A percentile compares a stretch with the other conserved stretches of the same genome.
phyloP scores from a whole-genome alignment of 2,888 invertebrate genomes.

The Hydroisotoma schaefferi region DNA sequence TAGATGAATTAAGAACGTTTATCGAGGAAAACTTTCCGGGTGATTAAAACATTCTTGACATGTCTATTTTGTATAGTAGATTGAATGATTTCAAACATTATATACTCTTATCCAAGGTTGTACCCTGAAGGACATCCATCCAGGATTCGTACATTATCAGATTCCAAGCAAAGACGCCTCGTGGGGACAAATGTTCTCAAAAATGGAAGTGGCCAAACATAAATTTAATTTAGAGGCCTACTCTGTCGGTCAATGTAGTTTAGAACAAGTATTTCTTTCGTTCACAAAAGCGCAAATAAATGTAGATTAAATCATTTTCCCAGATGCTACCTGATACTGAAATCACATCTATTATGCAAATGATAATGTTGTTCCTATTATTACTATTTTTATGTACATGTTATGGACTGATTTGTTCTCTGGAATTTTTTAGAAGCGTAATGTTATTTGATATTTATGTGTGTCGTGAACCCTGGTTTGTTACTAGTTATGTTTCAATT shows the following conservation, averaged over 20 bases:
- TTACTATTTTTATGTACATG: too few species aligned
- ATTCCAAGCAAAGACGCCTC: constrained; percentile 51
- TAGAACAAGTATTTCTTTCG: constrained; percentile 64
- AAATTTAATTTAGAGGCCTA: constrained; percentile 68
- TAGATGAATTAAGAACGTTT: constrained; percentile 21
- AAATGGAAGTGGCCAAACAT: constrained; percentile 53
- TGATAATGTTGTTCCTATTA: too few species aligned
- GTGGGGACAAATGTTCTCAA: constrained; percentile 68
- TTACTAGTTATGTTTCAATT: too few species aligned
- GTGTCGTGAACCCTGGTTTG: too few species aligned
- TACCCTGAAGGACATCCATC: constrained; percentile 6
- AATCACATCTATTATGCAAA: too few species aligned
- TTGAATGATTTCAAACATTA: neutral
- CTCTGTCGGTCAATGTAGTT: constrained; percentile 71
- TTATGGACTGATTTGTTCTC: too few species aligned
- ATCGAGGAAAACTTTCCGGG: constrained; percentile 31
- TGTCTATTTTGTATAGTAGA: neutral
- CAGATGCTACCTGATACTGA: constrained; percentile 3
- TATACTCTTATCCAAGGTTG: neutral
- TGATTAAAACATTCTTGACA: neutral
- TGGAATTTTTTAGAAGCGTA: too few species aligned
- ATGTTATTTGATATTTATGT: too few species aligned
- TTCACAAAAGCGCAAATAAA: constrained; percentile 37
- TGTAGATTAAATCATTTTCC: constrained; percentile 22
- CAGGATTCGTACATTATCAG: constrained; percentile 34